Evolutionary conservation across 2,113 vertebrate genomes (phyloP), one percentile per base, ranked within the genome.

Genomic region (Callionymus lyra): DNA sequence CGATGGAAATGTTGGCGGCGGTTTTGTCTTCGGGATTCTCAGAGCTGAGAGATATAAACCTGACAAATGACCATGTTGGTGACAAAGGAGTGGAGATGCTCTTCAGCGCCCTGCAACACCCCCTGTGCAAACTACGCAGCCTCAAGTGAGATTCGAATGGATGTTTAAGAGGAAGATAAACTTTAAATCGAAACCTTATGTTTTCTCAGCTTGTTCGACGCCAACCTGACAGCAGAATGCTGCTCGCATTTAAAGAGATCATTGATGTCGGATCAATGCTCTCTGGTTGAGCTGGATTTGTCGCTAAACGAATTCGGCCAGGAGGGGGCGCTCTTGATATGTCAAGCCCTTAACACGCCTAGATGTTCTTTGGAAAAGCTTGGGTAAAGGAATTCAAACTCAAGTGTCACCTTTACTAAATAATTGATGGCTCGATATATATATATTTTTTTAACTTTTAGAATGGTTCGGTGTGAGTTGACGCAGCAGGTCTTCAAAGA

Each of bases 321-420:
- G 57, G 68, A 81, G 53, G 80, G 78, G 59, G 75, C 43, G 1
- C 56, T 82, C 40, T 42, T 72, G 47, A 79, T 85, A 40, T 82
- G 76, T 42, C 41, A 66, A 34, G 65, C 70, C 2, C 72, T 84
- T 9, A 43, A 37, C 14, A 21, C 16, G 27, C 64, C 70, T 2
- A 37, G 44, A 1, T 77, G 68, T 45, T 53, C 47, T 15, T 9
- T 82, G 9, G 42, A 77, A 50, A 79, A 36, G 44, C 69, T 84
- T 1, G 1, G 35, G 78, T 83, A 62, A 12, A 11, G 31, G 6
- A 27, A 2, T 14, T 6, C 19, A 6, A 9, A 13, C 16, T 16
- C n/a, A 41, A 42, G 13, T n/a, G 10, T 16, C 40, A 39, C 18
- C 12, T 59, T 32, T 59, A n/a, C 15, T 9, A 49, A 27, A 59